Evolutionary conservation across 1,140 invertebrate species (phyloP).

Genomic region (Drosophila arawakana): DNA sequence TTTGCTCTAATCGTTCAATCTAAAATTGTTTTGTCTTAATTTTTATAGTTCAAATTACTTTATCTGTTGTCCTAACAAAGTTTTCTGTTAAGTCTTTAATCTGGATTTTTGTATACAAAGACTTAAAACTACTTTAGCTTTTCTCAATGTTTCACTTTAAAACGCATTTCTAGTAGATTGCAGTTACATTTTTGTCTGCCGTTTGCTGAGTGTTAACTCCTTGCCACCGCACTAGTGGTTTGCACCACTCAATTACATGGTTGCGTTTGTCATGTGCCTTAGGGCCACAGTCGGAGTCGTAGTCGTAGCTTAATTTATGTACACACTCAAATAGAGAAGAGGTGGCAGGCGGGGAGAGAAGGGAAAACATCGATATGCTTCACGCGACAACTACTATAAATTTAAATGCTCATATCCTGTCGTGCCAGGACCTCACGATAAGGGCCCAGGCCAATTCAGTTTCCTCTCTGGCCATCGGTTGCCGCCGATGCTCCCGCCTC

Average conservation of each 20-base stretch:
- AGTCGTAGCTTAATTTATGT: constrained; percentile 66
- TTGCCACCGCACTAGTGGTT: constrained; percentile 17
- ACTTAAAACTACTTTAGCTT: neutral
- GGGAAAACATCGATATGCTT: constrained; percentile 43
- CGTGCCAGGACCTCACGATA: constrained; percentile 47
- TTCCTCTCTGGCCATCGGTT: neutral
- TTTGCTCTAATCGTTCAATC: too few relatives aligned
- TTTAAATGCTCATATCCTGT: constrained; percentile 78
- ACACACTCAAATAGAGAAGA: constrained; percentile 40
- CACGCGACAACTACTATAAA: constrained; percentile 64
- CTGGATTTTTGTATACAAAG: neutral
- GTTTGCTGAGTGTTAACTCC: neutral
- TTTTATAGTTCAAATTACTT: too few relatives aligned
- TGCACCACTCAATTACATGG: constrained; percentile 36
- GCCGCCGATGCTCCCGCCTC: neutral
- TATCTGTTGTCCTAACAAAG: too few relatives aligned
- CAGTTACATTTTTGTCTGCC: constrained; percentile 11
- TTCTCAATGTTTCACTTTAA: neutral
- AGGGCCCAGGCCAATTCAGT: constrained; percentile 22
- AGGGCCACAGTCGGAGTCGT: constrained; percentile 7
- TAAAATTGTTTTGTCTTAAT: too few relatives aligned
- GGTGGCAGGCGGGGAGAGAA: neutral
- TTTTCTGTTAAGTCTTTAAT: neutral
- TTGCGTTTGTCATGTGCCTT: constrained; percentile 37
- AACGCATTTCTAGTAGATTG: neutral